Percentiles rank a stretch among this genome's conserved stretches.
Conservation (phyloP, 1,140 invertebrate species). For the Phenacoccus solenopsis region DNA sequence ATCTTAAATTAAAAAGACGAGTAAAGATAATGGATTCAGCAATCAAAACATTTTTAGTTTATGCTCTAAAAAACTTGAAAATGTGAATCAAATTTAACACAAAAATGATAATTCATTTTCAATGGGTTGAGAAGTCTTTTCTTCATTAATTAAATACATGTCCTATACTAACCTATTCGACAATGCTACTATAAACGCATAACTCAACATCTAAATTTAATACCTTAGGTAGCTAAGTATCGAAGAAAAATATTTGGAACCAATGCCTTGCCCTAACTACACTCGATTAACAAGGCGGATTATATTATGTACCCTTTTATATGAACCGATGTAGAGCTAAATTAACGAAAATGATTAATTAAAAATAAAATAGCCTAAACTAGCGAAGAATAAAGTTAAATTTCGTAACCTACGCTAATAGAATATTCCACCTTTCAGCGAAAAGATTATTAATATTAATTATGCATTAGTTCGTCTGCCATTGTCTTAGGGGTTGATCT, state of each 20-base stretch:
- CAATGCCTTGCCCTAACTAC: not conserved
- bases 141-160: too few relatives aligned
- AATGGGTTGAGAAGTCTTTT: too few relatives aligned
- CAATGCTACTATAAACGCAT: too few relatives aligned
- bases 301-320: not conserved
- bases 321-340: not conserved
- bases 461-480: not conserved
- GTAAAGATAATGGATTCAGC: too few relatives aligned
- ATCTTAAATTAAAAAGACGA: too few relatives aligned
- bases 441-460: slow-evolving; percentile 17
- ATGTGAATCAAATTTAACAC: too few relatives aligned
- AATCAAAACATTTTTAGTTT: too few relatives aligned
- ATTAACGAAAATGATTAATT: slow-evolving; percentile 14
- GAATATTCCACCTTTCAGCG: slow-evolving; percentile 3
- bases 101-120: too few relatives aligned
- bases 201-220: too few relatives aligned
- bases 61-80: too few relatives aligned
- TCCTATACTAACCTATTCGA: too few relatives aligned
- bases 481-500: slow-evolving; percentile 3
- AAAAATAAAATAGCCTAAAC: slow-evolving; percentile 5
- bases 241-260: not conserved
- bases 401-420: slow-evolving; percentile 4
- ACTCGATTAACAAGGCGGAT: not conserved
- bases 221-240: too few relatives aligned
- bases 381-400: slow-evolving; percentile 8